Conservation (phyloP, 2,113 vertebrate species). For the Podarcis cretensis region DNA sequence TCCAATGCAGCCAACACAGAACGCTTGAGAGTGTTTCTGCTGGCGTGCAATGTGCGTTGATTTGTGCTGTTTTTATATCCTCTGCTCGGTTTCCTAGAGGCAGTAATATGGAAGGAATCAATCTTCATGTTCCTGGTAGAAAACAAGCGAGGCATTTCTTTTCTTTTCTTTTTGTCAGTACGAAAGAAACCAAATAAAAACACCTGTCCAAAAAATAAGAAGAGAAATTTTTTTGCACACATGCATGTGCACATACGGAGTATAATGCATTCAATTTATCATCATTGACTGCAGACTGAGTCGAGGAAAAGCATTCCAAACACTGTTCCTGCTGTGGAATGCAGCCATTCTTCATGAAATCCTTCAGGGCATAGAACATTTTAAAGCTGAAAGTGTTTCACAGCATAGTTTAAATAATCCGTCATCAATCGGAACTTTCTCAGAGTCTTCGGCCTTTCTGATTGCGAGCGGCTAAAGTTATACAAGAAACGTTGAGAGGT, state of each 20-base stretch:
- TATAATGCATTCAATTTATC: conserved; percentile 48
- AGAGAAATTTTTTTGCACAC: background rate
- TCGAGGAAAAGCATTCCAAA: conserved; percentile 63
- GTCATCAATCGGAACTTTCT: conserved; percentile 70
- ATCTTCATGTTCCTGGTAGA: background rate
- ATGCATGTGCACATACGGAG: background rate
- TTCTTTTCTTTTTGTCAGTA: background rate
- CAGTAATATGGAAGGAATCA: background rate
- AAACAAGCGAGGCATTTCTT: background rate
- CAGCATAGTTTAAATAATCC: conserved; percentile 73
- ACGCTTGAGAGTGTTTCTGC: background rate
- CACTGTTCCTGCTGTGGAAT: conserved; percentile 77
- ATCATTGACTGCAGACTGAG: conserved; percentile 50
- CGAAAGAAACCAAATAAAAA: conserved; percentile 23
- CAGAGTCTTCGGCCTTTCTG: conserved; percentile 66
- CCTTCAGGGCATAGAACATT: conserved; percentile 75
- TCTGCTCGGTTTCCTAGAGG: background rate
- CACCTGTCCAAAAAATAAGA: conserved; percentile 53
- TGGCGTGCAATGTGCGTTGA: conserved; percentile 11
- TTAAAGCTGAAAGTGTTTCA: conserved; percentile 76
- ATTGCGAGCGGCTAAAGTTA: conserved; percentile 70
- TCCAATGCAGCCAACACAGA: background rate
- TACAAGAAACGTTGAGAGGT: conserved; percentile 59
- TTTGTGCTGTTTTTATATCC: background rate
- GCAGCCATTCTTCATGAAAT: conserved; percentile 71